phyloP scores from a whole-genome alignment of 2,113 vertebrate species.

The Symphodus melops region DNA sequence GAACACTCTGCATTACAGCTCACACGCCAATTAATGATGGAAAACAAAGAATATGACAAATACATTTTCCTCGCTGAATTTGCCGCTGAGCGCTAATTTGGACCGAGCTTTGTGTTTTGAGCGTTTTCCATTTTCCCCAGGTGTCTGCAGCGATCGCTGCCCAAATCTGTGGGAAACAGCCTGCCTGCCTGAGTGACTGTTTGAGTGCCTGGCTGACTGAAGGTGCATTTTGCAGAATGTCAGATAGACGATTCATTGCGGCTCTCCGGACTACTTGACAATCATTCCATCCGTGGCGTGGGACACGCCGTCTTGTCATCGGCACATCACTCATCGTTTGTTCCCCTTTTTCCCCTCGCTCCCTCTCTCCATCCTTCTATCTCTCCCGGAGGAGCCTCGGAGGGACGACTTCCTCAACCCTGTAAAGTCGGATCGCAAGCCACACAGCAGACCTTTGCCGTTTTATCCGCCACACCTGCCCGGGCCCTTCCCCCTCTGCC shows the following conservation, averaged over 20 bases:
- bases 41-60: slow-evolving; percentile 56
- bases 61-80: slow-evolving; percentile 20
- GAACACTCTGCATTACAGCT: slow-evolving; percentile 51
- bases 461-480: slow-evolving; percentile 23
- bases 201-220: slow-evolving; percentile 46
- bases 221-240: slow-evolving; percentile 62
- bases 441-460: slow-evolving; percentile 39
- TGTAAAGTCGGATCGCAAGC: slow-evolving; percentile 29
- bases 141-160: slow-evolving; percentile 30
- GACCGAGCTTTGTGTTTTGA: slow-evolving; percentile 20
- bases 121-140: slow-evolving; percentile 46
- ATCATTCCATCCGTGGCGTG: slow-evolving; percentile 76
- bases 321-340: slow-evolving; percentile 71
- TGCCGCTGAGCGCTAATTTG: slow-evolving; percentile 38
- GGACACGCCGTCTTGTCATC: slow-evolving; percentile 65
- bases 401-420: slow-evolving; percentile 53
- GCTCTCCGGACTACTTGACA: slow-evolving; percentile 72
- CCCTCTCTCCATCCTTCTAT: slow-evolving; percentile 29
- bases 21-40: slow-evolving; percentile 61
- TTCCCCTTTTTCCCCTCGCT: slow-evolving; percentile 23
- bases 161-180: slow-evolving; percentile 45
- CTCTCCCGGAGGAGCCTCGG: slow-evolving; percentile 31
- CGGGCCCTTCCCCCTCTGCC: slow-evolving; percentile 3
- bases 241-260: slow-evolving; percentile 71
- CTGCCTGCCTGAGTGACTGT: slow-evolving; percentile 45